Evolutionary conservation across 2,888 invertebrate genomes (phyloP).

Genomic region (Mycogona germanica): DNA sequence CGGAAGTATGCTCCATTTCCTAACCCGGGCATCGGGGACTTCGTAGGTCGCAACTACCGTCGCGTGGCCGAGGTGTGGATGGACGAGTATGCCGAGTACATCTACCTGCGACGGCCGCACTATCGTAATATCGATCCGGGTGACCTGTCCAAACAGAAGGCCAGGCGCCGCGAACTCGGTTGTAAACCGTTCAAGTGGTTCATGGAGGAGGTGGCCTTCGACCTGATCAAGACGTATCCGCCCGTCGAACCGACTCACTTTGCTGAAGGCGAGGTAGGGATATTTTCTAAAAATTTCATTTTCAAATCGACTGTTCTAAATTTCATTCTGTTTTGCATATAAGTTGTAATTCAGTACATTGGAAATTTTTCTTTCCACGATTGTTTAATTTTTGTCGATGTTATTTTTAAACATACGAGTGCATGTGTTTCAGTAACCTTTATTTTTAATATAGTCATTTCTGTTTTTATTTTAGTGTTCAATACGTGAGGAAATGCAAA

Average conservation of each 20-base stretch:
- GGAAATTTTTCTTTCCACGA: too few species aligned
- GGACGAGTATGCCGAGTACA: slow-evolving; percentile 85
- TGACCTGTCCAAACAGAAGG: slow-evolving; percentile 62
- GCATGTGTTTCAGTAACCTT: too few species aligned
- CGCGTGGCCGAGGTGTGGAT: slow-evolving; percentile 97
- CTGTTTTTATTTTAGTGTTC: too few species aligned
- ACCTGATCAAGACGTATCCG: slow-evolving; percentile 73
- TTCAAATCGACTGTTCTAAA: too few species aligned
- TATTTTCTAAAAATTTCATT: too few species aligned
- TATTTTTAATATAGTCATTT: too few species aligned
- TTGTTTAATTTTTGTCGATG: too few species aligned
- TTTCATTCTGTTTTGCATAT: neutral
- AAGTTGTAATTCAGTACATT: too few species aligned
- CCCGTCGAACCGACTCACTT: slow-evolving; percentile 71
- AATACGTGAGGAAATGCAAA: too few species aligned
- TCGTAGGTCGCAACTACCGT: slow-evolving; percentile 76
- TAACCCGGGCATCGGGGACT: slow-evolving; percentile 82
- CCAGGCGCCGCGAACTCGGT: slow-evolving; percentile 54
- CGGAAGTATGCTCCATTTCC: slow-evolving; percentile 77
- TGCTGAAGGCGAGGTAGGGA: slow-evolving; percentile 58
- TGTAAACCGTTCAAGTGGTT: slow-evolving; percentile 95
- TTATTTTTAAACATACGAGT: too few species aligned
- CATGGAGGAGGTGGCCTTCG: slow-evolving; percentile 83
- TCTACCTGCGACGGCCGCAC: slow-evolving; percentile 68
- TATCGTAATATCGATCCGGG: slow-evolving; percentile 64